Percentiles rank a stretch among this genome's conserved stretches.
Conservation (phyloP, 2,888 invertebrate genomes). For the Clanis bilineata region DNA sequence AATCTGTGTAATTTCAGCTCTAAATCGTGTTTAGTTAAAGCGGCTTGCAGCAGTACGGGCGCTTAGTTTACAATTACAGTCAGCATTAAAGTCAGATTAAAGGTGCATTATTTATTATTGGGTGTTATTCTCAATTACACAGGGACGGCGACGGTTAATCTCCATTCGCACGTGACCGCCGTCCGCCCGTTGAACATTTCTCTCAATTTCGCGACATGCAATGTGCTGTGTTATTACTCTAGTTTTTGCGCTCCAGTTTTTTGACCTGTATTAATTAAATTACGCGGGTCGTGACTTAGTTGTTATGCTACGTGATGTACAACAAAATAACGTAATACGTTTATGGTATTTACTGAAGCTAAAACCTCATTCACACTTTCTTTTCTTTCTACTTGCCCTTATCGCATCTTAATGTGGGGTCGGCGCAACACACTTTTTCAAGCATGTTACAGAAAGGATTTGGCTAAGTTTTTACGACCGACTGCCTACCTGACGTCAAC, state of each 20-base stretch:
- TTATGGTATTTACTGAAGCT: not conserved
- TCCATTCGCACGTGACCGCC: constrained; percentile 1
- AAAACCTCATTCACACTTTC: no score
- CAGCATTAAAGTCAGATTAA: constrained; percentile 5
- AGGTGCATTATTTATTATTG: constrained; percentile 5
- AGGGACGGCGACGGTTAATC: constrained; percentile 6
- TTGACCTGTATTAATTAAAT: not conserved
- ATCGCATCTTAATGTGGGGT: no score
- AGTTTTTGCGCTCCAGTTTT: not conserved
- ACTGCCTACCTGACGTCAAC: no score
- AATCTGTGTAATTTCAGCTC: no score
- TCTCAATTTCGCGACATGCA: constrained; percentile 11
- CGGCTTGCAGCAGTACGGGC: no score
- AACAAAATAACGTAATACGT: not conserved
- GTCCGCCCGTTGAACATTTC: constrained; percentile 1
- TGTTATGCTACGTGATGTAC: not conserved
- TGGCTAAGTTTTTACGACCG: no score
- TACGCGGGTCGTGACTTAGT: not conserved
- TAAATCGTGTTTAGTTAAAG: no score
- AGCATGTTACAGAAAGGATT: no score
- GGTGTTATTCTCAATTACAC: constrained; percentile 11
- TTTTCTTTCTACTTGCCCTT: no score
- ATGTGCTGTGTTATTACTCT: not conserved
- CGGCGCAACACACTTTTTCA: no score
- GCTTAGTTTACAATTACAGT: not conserved